Percentiles rank a stretch among this genome's conserved stretches.
Conservation (phyloP, 2,113 vertebrate genomes). For the Capreolus pygargus region DNA sequence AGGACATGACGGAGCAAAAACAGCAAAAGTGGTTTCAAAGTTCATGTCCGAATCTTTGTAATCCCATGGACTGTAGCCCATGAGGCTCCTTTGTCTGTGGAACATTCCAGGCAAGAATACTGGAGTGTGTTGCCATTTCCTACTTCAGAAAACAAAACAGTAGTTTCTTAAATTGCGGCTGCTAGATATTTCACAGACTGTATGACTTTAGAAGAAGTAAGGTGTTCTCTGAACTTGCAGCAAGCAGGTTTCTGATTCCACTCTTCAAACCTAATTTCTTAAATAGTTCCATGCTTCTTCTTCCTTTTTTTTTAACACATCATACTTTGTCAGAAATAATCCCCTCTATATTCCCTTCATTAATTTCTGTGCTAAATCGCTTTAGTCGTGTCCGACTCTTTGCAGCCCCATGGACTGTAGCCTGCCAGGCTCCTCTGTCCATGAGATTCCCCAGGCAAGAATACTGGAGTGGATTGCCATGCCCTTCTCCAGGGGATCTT, state of each 20-base stretch:
- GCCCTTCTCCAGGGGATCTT: not conserved
- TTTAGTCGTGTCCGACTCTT: not conserved
- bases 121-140: not conserved
- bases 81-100: not conserved
- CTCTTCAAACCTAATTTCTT: not conserved
- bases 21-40: not conserved
- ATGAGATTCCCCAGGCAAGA: not conserved
- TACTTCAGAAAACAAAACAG: not conserved
- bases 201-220: not conserved
- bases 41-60: not conserved
- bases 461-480: not conserved
- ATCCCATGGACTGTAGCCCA: not conserved
- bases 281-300: not conserved
- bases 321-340: not conserved
- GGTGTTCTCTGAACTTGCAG: not conserved
- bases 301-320: not conserved
- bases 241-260: not conserved
- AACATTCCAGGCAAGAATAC: not conserved
- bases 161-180: no score
- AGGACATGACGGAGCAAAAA: not conserved
- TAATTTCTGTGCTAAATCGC: not conserved
- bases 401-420: not conserved
- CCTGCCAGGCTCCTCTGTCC: not conserved
- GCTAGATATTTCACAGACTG: not conserved
- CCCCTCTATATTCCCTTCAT: not conserved